Base-by-base conservation (phyloP, 2,797 vertebrate genomes). In the Microctenopoma stevenorrisi region DNA sequence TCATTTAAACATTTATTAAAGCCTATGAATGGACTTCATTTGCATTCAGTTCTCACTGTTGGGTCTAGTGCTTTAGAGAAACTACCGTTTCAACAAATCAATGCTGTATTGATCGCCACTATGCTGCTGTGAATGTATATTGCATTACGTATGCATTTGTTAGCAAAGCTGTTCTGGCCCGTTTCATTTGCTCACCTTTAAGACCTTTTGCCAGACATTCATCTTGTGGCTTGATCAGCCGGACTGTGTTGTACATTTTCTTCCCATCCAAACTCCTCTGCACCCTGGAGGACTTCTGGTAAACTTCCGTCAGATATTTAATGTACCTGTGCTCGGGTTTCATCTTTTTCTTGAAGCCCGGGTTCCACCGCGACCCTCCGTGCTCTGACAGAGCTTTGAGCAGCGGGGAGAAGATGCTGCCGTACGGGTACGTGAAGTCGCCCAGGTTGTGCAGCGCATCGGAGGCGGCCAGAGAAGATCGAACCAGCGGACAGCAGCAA, bases 271-370 rank as follows among this genome's bases (percentile, higher is more conserved):
- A 88, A 56, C 94, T 91, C 55, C 96, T 94, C 56, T 95, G 95
- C 68, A 91, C 93, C 60, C 94, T 94, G 22, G 95, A 90, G 0
- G 94, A 95, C 68, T 89, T 88, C 82, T 94, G 96, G 63, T 97
- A 98, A 0, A 98, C 92, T 66, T 94, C 93, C 72, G 95, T 96
- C 95, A 99, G 96, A 86, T 96, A 99, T 2, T 83, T 90, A 0
- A 99, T 91, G 61, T 96, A 96, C 80, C 88, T 91, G 37, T 94
- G 92, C 71, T 97, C 95, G 0, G 96, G 96, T 77, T 78, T 94
- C 10, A 91, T 81, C 67, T 81, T 90, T 1, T 86, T 93, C 8
- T 33, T 68, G 10, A 68, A 63, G 0, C 80, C 63, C 0, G 55
- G 88, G 78, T 44, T 85, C 95, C 95, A 94, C 53, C 79, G 65